Conservation (phyloP, 2,888 invertebrate genomes). For the Imbricaverruca yamaguchii region DNA sequence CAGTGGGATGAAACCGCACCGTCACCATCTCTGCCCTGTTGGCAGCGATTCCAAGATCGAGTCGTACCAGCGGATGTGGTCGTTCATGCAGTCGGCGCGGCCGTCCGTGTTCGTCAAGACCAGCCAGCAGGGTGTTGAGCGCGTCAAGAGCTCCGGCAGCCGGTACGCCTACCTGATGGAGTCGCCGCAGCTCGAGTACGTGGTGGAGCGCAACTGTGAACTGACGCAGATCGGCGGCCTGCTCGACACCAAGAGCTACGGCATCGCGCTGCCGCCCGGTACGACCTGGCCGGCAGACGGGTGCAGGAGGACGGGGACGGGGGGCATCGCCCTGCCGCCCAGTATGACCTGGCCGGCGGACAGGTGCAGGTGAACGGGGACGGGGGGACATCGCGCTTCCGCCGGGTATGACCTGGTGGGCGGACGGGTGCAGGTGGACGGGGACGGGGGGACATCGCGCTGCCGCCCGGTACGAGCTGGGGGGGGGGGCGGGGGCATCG, state of each 20-base stretch:
- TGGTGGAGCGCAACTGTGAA: conserved; percentile 80
- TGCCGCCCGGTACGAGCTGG: too few relatives aligned
- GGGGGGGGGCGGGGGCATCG: too few relatives aligned
- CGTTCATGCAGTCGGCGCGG: conserved; percentile 80
- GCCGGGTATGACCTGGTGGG: too few relatives aligned
- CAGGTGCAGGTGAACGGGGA: too few relatives aligned
- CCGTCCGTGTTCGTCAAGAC: conserved; percentile 78
- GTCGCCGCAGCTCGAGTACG: conserved; percentile 92
- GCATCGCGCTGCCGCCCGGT: conserved; percentile 90
- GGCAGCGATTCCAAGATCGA: conserved; percentile 77
- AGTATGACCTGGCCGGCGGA: too few relatives aligned
- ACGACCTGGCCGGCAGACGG: conserved; percentile 28
- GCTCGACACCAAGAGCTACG: conserved; percentile 90
- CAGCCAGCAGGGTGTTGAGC: conserved; percentile 82
- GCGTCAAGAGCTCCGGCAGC: conserved; percentile 66
- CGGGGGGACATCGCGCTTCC: too few relatives aligned
- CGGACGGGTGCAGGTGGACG: too few relatives aligned
- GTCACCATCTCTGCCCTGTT: neutral
- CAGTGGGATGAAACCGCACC: too few relatives aligned
- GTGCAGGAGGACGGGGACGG: too few relatives aligned
- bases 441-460: too few relatives aligned
- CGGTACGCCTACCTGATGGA: conserved; percentile 97
- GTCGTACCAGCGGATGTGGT: conserved; percentile 93
- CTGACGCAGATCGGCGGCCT: conserved; percentile 82
- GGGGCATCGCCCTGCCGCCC: too few relatives aligned